Percentiles rank a stretch among this genome's conserved stretches.
Evolutionary conservation across 2,113 vertebrate species (phyloP).

Genomic region (Promerops cafer): DNA sequence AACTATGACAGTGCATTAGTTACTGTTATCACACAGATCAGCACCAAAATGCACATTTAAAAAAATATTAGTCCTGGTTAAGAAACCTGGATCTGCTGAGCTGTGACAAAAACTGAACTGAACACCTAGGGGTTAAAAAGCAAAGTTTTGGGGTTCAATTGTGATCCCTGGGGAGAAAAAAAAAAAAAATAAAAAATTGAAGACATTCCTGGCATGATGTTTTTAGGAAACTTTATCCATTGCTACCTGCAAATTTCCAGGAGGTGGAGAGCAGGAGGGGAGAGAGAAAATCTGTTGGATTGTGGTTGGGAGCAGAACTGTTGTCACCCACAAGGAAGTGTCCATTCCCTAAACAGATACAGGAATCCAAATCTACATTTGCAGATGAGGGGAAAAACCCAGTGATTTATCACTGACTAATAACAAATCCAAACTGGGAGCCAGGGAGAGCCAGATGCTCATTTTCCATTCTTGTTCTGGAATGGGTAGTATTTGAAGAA

Average conservation of each 20-base stretch:
- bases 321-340: background rate
- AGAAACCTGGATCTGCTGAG: background rate
- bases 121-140: background rate
- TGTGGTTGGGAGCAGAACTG: background rate
- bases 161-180: rapidly evolving
- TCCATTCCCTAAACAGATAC: background rate
- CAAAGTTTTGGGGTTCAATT: background rate
- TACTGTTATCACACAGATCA: background rate
- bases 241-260: background rate
- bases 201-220: background rate
- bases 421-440: background rate
- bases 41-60: background rate
- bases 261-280: background rate
- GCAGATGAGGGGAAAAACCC: background rate
- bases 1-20: background rate
- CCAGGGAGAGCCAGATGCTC: background rate
- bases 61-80: background rate
- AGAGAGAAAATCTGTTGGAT: background rate
- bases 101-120: background rate
- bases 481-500: background rate
- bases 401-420: background rate
- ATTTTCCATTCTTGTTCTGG: background rate
- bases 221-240: background rate
- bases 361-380: background rate
- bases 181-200: background rate